A percentile compares a stretch with the other conserved stretches of the same genome.
These are phyloP conservation scores for Rhagium mordax DNA, from an alignment of 2,888 invertebrate genomes.

Conservation along the genomic window DNA sequence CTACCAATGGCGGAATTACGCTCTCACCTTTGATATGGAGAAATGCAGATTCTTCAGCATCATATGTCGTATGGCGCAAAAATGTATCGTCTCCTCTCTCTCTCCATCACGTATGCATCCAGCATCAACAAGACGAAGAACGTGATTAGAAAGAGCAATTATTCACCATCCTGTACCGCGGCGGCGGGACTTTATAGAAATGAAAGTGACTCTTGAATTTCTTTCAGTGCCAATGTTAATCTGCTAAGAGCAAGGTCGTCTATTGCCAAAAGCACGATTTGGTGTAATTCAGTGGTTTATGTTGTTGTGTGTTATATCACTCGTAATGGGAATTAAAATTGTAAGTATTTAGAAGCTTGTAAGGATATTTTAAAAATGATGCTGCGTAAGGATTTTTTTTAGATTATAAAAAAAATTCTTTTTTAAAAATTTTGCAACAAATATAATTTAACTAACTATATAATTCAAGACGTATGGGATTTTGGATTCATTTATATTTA, in stretches of 20 bases:
- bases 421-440: too few species aligned
- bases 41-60: constrained; percentile 46
- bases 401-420: neutral
- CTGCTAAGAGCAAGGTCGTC: constrained; percentile 59
- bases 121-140: constrained; percentile 45
- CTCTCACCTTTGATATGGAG: constrained; percentile 29
- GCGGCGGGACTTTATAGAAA: constrained; percentile 61
- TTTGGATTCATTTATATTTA: too few species aligned
- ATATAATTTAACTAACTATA: too few species aligned
- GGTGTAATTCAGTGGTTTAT: neutral
- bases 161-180: constrained; percentile 41
- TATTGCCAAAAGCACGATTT: constrained; percentile 27
- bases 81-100: constrained; percentile 44
- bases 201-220: constrained; percentile 62
- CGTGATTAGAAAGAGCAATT: constrained; percentile 47
- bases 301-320: neutral
- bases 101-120: constrained; percentile 33
- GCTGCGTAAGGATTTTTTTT: neutral
- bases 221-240: constrained; percentile 66
- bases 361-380: neutral
- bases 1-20: constrained; percentile 38
- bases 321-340: constrained; percentile 29
- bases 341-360: constrained; percentile 29
- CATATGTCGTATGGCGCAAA: constrained; percentile 46
- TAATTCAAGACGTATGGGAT: too few species aligned